These are phyloP conservation scores for Florisuga fusca DNA, from an alignment of 2,797 vertebrate genomes.

Conservation along the genomic window DNA sequence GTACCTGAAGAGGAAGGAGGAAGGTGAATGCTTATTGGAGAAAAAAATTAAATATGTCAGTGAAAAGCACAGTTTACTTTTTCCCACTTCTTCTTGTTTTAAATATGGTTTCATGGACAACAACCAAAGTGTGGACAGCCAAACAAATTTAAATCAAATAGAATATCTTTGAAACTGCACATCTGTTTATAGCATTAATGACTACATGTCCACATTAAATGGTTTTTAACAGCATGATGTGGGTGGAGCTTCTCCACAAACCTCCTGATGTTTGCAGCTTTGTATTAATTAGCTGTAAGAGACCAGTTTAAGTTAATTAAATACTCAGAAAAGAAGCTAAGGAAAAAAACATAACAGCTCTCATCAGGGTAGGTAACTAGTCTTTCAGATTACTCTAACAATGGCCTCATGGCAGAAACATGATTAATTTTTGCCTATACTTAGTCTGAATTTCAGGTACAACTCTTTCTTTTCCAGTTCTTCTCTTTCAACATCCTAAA, in stretches of 20 bases:
- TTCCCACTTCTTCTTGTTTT: background rate
- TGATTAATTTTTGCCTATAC: background rate
- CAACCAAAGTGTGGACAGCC: background rate
- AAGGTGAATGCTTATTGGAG: background rate
- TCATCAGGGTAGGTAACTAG: background rate
- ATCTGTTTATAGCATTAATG: fast-evolving
- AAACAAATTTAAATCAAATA: background rate
- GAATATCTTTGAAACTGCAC: background rate
- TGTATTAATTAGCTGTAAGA: background rate
- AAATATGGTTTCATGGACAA: background rate
- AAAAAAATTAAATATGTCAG: background rate
- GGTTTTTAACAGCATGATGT: background rate
- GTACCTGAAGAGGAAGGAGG: constrained; percentile 14
- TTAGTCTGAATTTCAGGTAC: background rate
- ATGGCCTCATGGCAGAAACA: background rate
- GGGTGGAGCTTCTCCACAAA: background rate
- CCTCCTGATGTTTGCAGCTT: background rate
- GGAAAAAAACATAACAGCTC: background rate
- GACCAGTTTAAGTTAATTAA: background rate
- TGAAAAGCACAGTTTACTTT: background rate
- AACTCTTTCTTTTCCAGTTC: fast-evolving
- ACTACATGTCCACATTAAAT: background rate
- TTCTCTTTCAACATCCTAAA: background rate
- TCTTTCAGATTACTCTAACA: background rate
- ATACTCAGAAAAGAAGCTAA: background rate